Base-by-base conservation (phyloP, 1,140 invertebrate species). In the Drosophila sucinea region DNA sequence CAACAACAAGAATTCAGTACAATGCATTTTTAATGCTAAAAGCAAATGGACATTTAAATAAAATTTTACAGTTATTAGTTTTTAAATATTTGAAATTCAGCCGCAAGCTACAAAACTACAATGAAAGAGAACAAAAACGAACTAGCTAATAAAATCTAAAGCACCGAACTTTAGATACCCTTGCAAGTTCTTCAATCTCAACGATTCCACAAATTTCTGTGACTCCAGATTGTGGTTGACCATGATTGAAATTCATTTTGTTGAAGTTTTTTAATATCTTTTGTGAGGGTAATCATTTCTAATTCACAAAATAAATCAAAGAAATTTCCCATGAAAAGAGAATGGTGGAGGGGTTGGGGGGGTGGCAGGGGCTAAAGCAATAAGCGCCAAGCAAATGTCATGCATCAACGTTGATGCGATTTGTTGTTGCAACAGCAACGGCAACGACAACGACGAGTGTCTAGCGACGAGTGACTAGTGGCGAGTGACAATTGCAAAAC, bases 251-350 rank as follows among this genome's bases (percentile, higher is more conserved):
- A 17, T 17, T 17, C 17, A 17, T 17, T 17, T 17, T 17, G 17
- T 17, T 17, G 17, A 17, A 17, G 17, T 17, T 17, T 17, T 2
- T 35, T 1, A 35, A 35, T 35, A 35, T 8, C 0, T 35, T 35
- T 10, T 6, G 33, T 8, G 1, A 35, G 33, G 33, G 33, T 35
- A 35, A 35, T 82, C 68, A 81, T 82, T 82, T 67, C 54, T 61
- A 64, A 82, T 82, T 44, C 6, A 47, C 17, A 63, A 78, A 75
- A 82, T 82, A 82, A 82, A 82, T 82, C 79, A 82, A 66, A 61
- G 63, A 57, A 64, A 56, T n/a, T 61, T 56, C 60, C 71, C 67
- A 76, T 76, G 67, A 83, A 79, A 5, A 62, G 58, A 57, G 41
- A 27, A 51, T 10, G 23, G 5, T 27, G 0, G 23, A 47, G 2